Conservation (phyloP, 2,113 vertebrate genomes). For the Dromaius novaehollandiae region DNA sequence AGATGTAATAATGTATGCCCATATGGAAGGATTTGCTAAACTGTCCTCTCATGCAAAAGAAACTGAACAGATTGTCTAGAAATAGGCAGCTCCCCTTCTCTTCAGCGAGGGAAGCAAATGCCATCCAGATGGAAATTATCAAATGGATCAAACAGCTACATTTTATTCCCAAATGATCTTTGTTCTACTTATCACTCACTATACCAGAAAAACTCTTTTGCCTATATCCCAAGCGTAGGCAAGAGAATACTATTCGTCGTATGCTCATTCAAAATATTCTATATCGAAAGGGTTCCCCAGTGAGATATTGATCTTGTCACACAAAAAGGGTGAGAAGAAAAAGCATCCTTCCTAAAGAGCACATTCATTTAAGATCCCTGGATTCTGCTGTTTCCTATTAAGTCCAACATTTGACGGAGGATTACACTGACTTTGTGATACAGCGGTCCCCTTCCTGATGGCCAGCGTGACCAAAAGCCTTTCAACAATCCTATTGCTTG, state of each 20-base stretch:
- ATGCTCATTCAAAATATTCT: neutral
- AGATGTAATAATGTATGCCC: conserved; percentile 34
- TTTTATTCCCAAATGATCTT: conserved; percentile 47
- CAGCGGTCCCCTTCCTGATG: neutral
- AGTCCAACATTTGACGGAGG: neutral
- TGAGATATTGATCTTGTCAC: neutral
- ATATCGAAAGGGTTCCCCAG: neutral
- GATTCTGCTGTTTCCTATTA: conserved; percentile 9
- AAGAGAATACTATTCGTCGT: neutral
- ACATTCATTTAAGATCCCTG: neutral
- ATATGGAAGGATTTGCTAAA: conserved; percentile 42
- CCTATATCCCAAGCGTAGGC: neutral
- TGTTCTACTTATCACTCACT: conserved; percentile 41
- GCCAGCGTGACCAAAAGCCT: neutral
- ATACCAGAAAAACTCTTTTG: neutral
- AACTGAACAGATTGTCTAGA: conserved; percentile 55
- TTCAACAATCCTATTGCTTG: neutral
- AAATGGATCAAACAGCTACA: conserved; percentile 42
- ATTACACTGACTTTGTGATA: neutral
- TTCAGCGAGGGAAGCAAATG: conserved; percentile 8
- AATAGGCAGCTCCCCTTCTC: conserved; percentile 19
- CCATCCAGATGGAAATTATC: conserved; percentile 63
- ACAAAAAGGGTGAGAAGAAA: neutral
- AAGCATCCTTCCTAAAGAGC: neutral
- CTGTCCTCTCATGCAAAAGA: conserved; percentile 1